Evolutionary conservation across 2,113 vertebrate species (phyloP), one percentile per base, ranked within the genome.

Genomic region (Alouatta palliata): DNA sequence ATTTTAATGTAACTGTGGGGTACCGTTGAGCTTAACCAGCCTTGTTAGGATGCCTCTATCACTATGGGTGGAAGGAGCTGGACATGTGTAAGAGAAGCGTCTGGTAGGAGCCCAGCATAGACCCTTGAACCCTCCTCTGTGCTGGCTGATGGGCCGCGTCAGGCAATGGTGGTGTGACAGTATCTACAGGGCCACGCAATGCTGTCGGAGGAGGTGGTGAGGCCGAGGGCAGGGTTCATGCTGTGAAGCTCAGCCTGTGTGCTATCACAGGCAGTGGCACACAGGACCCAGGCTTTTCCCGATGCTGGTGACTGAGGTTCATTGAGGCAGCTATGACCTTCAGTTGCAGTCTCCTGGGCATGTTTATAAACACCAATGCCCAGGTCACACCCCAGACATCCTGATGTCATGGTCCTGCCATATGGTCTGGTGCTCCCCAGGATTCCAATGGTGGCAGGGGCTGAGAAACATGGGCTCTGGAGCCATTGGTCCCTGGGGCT

Each of bases 131-230:
- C 30, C 30, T 11, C 19, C 10, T 14, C n/a, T 23, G 8, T 8
- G 58, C 35, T 52, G 61, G 11, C 0, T 47, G 32, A 25, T 10
- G 4, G 45, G 30, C n/a, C 35, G 25, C 0, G 2, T 4, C 2
- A 27, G 2, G 47, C 40, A 23, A 43, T 17, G 5, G 37, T 49
- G 73, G 1, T 40, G 6, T 23, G 45, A 35, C 17, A 83, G 25
- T 8, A 54, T 37, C 21, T 52, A 16, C 0, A 40, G 27, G n/a
- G 13, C 77, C 45, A 30, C 7, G 32, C 37, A n/a, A 8, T 40
- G 30, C 52, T 37, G 6, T 76, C 0, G 35, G 58, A 66, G n/a
- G 19, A 3, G 7, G 61, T 43, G 11, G 7, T 30, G 3, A 52
- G 35, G 27, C 27, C 0, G 13, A n/a, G 5, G 7, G 14, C 47